Conservation (phyloP, 2,113 vertebrate genomes). For the Antechinus stuartii region DNA sequence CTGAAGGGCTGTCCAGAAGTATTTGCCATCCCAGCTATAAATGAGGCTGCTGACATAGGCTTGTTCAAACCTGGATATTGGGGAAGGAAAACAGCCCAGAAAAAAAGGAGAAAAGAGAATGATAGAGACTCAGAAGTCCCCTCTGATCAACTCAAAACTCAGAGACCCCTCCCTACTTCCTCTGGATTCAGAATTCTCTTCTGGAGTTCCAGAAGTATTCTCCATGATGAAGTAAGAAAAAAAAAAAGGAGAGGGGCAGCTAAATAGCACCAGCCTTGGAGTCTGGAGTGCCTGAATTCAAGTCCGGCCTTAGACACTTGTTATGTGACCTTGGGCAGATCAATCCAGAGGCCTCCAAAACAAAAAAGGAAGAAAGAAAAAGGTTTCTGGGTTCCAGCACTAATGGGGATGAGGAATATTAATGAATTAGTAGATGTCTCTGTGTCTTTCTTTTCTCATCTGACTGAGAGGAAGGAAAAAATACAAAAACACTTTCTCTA, state of each 20-base stretch:
- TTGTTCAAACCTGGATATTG: conserved; percentile 92
- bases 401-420: not conserved
- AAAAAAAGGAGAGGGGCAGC: not conserved
- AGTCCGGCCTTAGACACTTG: not conserved
- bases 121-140: not conserved
- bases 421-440: not conserved
- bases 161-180: not conserved
- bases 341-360: too few relatives aligned
- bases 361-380: not conserved
- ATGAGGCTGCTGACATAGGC: conserved; percentile 95
- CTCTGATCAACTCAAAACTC: not conserved
- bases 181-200: not conserved
- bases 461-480: not conserved
- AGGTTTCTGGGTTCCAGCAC: not conserved
- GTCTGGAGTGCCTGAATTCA: not conserved
- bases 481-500: not conserved
- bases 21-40: conserved; percentile 89
- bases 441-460: not conserved
- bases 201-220: not conserved
- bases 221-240: not conserved
- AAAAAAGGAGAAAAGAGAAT: not conserved
- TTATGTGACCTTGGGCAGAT: not conserved
- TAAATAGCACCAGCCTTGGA: not conserved
- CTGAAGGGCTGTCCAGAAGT: conserved; percentile 92
- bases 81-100: accelerated